phyloP scores from a whole-genome alignment of 2,113 vertebrate genomes.

The Oophaga pumilio region DNA sequence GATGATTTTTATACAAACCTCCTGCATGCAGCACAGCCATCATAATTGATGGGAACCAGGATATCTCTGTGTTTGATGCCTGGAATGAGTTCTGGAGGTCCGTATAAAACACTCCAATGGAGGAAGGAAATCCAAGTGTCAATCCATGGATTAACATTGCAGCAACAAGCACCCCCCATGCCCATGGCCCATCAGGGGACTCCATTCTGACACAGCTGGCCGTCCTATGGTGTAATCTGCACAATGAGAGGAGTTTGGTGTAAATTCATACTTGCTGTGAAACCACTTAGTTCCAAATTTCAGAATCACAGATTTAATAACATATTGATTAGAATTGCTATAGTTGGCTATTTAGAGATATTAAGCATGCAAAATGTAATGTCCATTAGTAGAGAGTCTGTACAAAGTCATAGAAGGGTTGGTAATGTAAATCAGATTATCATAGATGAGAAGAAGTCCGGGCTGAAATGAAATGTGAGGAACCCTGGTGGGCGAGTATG shows the following conservation, averaged over 20 bases:
- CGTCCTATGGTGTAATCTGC: not conserved
- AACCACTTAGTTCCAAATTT: not conserved
- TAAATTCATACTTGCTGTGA: not conserved
- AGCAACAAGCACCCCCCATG: constrained; percentile 86
- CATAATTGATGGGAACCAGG: constrained; percentile 93
- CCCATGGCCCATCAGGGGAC: constrained; percentile 82
- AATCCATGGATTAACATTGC: constrained; percentile 79
- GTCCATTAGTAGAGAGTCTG: not conserved
- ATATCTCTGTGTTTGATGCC: constrained; percentile 87
- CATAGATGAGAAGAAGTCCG: not conserved
- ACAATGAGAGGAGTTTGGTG: not conserved
- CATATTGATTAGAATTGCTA: not conserved
- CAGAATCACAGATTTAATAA: not conserved
- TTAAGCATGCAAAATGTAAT: not conserved
- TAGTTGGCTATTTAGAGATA: not conserved
- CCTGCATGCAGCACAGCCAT: constrained; percentile 83
- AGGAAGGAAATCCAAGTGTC: constrained; percentile 84
- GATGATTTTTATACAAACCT: constrained; percentile 73
- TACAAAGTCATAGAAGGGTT: not conserved
- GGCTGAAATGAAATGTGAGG: not conserved
- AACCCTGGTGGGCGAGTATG: not conserved
- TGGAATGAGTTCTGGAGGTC: constrained; percentile 87
- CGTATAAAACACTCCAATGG: constrained; percentile 86
- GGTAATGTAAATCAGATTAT: no score
- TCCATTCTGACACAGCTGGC: not conserved